Evolutionary conservation across 2,113 vertebrate genomes (phyloP).

Genomic region (Sylvietta virens): DNA sequence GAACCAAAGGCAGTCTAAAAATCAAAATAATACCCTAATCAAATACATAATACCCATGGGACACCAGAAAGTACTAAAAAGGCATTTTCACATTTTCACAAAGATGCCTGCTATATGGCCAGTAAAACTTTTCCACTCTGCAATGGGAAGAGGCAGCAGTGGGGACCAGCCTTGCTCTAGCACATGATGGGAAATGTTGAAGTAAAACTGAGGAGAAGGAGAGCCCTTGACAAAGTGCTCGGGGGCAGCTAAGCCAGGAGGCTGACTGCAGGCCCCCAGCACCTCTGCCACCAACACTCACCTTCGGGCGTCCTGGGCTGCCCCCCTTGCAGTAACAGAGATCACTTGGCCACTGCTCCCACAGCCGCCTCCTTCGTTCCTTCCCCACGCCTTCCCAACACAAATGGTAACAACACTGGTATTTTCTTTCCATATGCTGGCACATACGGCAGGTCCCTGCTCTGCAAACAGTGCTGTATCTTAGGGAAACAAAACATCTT

Average conservation of each 20-base stretch:
- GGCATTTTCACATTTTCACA: slow-evolving; percentile 10
- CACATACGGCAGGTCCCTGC: background rate
- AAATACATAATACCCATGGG: background rate
- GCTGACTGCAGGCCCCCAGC: background rate
- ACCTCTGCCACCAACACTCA: background rate
- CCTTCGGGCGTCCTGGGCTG: background rate
- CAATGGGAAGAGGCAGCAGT: background rate
- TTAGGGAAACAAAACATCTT: slow-evolving; percentile 38
- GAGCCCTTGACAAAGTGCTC: background rate
- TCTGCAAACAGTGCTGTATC: background rate
- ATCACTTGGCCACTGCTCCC: background rate
- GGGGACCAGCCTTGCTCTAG: background rate
- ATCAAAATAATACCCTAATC: slow-evolving; percentile 34
- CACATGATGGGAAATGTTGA: background rate
- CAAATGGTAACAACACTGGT: background rate
- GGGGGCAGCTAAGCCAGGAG: accelerated
- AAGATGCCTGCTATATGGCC: background rate
- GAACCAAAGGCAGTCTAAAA: slow-evolving; percentile 11
- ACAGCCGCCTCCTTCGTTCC: accelerated
- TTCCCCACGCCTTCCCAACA: background rate
- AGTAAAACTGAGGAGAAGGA: background rate
- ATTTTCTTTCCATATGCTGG: slow-evolving; percentile 15
- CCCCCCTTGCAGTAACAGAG: background rate
- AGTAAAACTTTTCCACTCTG: background rate
- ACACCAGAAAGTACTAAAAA: slow-evolving; percentile 5